Percentiles rank a stretch among this genome's conserved stretches.
phyloP scores from a whole-genome alignment of 2,797 vertebrate genomes.

The Rhinogobio ventralis region DNA sequence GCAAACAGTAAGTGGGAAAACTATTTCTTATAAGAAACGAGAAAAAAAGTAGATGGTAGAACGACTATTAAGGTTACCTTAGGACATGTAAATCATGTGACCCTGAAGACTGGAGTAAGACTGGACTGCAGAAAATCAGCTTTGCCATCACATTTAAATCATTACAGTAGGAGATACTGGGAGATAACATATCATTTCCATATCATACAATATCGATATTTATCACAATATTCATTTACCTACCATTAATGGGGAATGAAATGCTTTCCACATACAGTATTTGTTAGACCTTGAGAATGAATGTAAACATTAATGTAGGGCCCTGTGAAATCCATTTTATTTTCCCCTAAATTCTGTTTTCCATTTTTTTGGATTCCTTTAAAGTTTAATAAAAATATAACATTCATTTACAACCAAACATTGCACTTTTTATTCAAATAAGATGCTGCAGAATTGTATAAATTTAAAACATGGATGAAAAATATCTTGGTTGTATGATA shows the following conservation, averaged over 20 bases:
- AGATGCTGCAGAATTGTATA: background rate
- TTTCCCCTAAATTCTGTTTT: background rate
- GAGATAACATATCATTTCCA: too few relatives aligned
- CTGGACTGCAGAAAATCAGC: too few relatives aligned
- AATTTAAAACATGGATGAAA: background rate
- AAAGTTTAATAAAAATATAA: too few relatives aligned
- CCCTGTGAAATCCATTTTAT: background rate
- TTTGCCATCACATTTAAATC: too few relatives aligned
- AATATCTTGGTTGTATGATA: too few relatives aligned
- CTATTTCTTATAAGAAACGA: background rate
- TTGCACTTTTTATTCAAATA: background rate
- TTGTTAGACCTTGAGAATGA: too few relatives aligned
- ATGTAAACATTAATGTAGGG: background rate
- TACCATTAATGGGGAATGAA: too few relatives aligned
- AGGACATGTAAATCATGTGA: background rate
- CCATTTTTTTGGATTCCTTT: background rate
- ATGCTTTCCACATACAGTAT: too few relatives aligned
- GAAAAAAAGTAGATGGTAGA: background rate
- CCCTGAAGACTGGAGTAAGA: background rate
- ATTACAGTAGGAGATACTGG: too few relatives aligned
- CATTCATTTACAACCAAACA: background rate
- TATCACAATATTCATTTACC: too few relatives aligned
- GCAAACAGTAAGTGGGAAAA: background rate
- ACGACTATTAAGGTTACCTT: background rate
- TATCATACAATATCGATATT: too few relatives aligned